These are phyloP conservation scores for Paracentrotus lividus DNA, from an alignment of 53 echinoderm and acorn worm genomes.

Conservation along the genomic window DNA sequence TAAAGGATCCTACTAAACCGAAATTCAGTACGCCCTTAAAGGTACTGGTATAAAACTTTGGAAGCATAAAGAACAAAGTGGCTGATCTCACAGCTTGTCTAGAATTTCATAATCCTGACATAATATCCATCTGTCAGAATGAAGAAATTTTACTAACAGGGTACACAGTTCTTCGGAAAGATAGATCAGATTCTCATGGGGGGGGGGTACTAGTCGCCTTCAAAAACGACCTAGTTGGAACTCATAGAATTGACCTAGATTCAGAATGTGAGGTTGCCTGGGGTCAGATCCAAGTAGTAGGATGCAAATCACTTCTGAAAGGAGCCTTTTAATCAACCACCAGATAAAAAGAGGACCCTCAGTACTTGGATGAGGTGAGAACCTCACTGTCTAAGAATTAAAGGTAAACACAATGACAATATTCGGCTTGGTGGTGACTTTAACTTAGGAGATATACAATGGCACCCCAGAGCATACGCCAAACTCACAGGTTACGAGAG, in stretches of 20 bases:
- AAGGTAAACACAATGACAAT: background rate
- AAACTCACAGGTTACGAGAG: background rate
- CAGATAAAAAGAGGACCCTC: background rate
- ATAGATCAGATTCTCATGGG: conserved; percentile 28
- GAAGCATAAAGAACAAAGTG: conserved; percentile 43
- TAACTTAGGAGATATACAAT: background rate
- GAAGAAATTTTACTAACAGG: conserved; percentile 24
- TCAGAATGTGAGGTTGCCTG: conserved; percentile 62
- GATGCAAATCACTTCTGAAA: conserved; percentile 42
- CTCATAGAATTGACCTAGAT: conserved; percentile 43
- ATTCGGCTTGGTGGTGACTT: background rate
- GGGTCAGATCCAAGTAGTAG: conserved; percentile 48
- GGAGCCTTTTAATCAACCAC: conserved; percentile 39
- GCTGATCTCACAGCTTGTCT: conserved; percentile 58
- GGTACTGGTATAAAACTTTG: conserved; percentile 59
- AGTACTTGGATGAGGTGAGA: conserved; percentile 45
- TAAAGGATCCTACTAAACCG: conserved; percentile 11
- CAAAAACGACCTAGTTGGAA: conserved; percentile 39
- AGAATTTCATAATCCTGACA: conserved; percentile 50
- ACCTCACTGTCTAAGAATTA: conserved; percentile 43
- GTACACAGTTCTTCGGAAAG: conserved; percentile 43
- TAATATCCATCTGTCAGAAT: background rate
- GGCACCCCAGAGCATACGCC: background rate
- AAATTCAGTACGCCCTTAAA: conserved; percentile 44
- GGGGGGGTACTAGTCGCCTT: conserved; percentile 43